These are phyloP conservation scores for Hydrotaea diabolus DNA, from an alignment of 2,888 invertebrate species.

Conservation along the genomic window DNA sequence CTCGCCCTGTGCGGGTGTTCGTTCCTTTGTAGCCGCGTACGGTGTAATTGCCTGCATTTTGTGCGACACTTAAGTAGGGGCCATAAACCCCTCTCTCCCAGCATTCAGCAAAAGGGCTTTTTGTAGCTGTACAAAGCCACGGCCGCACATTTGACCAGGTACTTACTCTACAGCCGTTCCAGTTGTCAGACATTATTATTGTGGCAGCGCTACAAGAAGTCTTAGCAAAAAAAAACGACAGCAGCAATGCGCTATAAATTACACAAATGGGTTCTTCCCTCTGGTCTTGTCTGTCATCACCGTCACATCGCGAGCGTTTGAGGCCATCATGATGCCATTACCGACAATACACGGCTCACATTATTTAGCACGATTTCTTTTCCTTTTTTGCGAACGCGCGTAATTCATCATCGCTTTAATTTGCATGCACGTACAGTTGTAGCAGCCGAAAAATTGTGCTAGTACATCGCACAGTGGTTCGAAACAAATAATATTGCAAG, in stretches of 20 bases:
- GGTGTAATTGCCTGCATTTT: constrained; percentile 4
- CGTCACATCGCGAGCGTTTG: background rate
- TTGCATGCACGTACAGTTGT: background rate
- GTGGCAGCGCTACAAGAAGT: background rate
- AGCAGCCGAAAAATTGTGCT: background rate
- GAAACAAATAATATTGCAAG: background rate
- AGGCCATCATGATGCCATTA: constrained; percentile 18
- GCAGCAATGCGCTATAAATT: constrained; percentile 17
- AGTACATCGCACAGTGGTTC: constrained; percentile 1
- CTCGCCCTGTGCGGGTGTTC: background rate
- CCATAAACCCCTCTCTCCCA: constrained; percentile 42
- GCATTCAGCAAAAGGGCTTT: constrained; percentile 9
- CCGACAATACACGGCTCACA: background rate
- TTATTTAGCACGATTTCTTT: background rate
- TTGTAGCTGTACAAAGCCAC: background rate
- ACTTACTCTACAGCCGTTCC: background rate
- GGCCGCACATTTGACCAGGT: constrained; percentile 6
- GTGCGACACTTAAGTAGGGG: constrained; percentile 36
- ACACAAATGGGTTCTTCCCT: constrained; percentile 16
- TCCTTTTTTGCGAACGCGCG: background rate
- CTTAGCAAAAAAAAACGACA: background rate
- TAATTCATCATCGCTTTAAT: constrained; percentile 12
- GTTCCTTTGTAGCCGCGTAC: background rate
- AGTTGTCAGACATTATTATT: background rate
- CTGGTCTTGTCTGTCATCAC: background rate